These are phyloP conservation scores for Oryctolagus cuniculus DNA, from an alignment of 2,113 vertebrate species.

Conservation along the genomic window mOryCun1.1 NC_091434.1:25770001-25770500, in stretches of 20 bases:
- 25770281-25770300: background rate
- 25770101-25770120: background rate
- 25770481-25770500: background rate
- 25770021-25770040: background rate
- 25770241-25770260: background rate
- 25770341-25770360: background rate
- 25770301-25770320: background rate
- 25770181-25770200: background rate
- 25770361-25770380: background rate
- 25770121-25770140: background rate
- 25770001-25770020: background rate
- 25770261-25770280: background rate
- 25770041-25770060: background rate
- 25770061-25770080: background rate
- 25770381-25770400: background rate
- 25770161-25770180: slow-evolving; percentile 44
- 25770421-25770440: background rate
- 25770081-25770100: background rate
- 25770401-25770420: background rate
- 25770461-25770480: background rate
- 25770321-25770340: background rate
- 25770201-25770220: background rate
- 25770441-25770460: background rate
- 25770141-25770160: slow-evolving; percentile 7
- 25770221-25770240: background rate